A percentile compares a stretch with the other conserved stretches of the same genome.
Conservation (phyloP, 1,140 invertebrate species). For the Habropoda laboriosa region DNA sequence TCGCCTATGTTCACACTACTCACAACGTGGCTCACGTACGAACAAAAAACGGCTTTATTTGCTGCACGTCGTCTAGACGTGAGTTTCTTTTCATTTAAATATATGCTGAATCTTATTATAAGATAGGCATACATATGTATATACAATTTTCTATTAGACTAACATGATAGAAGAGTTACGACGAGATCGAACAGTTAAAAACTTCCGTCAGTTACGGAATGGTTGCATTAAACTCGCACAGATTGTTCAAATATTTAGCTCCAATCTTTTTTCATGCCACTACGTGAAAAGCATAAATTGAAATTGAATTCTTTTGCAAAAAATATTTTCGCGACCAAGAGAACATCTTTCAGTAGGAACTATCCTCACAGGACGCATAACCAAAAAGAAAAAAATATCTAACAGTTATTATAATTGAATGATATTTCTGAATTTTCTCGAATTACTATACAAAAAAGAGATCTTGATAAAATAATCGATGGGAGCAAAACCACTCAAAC, state of each 20-base stretch:
- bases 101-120: constrained; percentile 47
- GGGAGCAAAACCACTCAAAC: neutral
- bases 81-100: constrained; percentile 37
- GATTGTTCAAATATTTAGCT: neutral
- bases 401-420: too few species aligned
- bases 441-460: neutral
- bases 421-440: neutral
- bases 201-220: constrained; percentile 10
- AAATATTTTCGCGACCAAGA: neutral
- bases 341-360: constrained; percentile 2
- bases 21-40: constrained; percentile 19
- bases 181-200: constrained; percentile 44
- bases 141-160: constrained; percentile 48
- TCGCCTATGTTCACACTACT: neutral
- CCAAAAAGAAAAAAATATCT: too few species aligned
- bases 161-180: constrained; percentile 38
- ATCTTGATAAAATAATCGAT: neutral
- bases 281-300: neutral
- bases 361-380: neutral
- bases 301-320: neutral
- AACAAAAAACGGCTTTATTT: constrained; percentile 32
- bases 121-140: constrained; percentile 44
- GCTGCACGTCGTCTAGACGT: neutral
- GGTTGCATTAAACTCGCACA: neutral
- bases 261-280: too few species aligned